phyloP scores from a whole-genome alignment of 2,113 vertebrate species.

The Condylura cristata region DNA sequence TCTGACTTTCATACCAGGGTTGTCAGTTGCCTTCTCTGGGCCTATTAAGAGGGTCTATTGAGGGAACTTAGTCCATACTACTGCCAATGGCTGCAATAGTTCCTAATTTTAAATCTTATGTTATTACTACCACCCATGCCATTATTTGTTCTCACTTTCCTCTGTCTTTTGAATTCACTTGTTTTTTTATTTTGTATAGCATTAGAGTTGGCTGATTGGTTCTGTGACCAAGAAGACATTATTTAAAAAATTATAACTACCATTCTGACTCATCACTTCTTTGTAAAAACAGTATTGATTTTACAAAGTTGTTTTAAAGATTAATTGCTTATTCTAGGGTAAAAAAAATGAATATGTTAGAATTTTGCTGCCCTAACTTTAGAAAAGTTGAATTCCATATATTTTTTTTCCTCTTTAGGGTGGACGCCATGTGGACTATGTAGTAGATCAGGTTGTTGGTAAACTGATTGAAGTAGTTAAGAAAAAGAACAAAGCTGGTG shows the following conservation, averaged over 20 bases:
- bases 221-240: not conserved
- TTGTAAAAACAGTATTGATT: not conserved
- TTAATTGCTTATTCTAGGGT: not conserved
- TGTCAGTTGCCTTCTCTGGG: too few species aligned
- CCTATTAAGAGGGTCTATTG: too few species aligned
- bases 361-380: conserved; percentile 18
- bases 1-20: too few species aligned
- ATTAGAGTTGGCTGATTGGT: not conserved
- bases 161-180: not conserved
- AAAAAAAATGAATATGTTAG: not conserved
- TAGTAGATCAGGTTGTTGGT: conserved; percentile 97
- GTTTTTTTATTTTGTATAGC: not conserved
- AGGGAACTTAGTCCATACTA: too few species aligned
- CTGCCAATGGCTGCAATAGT: not conserved
- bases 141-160: not conserved
- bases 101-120: not conserved
- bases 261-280: conserved; percentile 11
- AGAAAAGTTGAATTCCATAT: not conserved
- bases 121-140: not conserved
- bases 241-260: not conserved
- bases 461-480: conserved; percentile 99
- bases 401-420: conserved; percentile 85
- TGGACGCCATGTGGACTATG: conserved; percentile 97
- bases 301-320: conserved; percentile 23
- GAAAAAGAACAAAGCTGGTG: conserved; percentile 99